These are phyloP conservation scores for Phalacrocorax brasilianus DNA, from an alignment of 2,113 vertebrate species.

Conservation along the genomic window DNA sequence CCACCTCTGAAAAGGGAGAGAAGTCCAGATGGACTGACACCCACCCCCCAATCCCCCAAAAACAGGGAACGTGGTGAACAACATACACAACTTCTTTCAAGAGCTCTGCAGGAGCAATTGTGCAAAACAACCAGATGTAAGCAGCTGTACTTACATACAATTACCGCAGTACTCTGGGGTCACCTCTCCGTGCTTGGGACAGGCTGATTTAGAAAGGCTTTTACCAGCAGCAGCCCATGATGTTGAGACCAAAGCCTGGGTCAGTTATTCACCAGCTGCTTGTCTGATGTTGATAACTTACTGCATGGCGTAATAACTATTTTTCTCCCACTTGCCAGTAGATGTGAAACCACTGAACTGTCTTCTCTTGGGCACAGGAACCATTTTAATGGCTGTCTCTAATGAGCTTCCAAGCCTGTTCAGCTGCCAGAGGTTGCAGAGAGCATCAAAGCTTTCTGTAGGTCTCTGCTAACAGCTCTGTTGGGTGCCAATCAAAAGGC, in stretches of 20 bases:
- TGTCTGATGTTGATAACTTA: neutral
- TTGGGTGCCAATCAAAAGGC: neutral
- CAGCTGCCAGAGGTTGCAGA: neutral
- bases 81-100: neutral
- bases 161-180: neutral
- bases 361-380: neutral
- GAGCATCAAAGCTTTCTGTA: neutral
- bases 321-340: neutral
- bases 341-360: neutral
- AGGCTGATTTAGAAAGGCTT: neutral
- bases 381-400: neutral
- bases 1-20: neutral
- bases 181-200: neutral
- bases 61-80: neutral
- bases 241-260: neutral
- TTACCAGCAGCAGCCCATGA: neutral
- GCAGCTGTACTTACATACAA: neutral
- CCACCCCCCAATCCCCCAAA: neutral
- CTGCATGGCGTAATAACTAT: neutral
- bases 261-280: neutral
- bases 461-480: neutral
- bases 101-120: neutral
- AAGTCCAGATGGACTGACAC: neutral
- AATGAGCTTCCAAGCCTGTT: neutral
- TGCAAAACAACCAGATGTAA: rapidly evolving